Conservation (phyloP, 53 echinoderm and acorn worm species). For the Zoroaster sp. region DNA sequence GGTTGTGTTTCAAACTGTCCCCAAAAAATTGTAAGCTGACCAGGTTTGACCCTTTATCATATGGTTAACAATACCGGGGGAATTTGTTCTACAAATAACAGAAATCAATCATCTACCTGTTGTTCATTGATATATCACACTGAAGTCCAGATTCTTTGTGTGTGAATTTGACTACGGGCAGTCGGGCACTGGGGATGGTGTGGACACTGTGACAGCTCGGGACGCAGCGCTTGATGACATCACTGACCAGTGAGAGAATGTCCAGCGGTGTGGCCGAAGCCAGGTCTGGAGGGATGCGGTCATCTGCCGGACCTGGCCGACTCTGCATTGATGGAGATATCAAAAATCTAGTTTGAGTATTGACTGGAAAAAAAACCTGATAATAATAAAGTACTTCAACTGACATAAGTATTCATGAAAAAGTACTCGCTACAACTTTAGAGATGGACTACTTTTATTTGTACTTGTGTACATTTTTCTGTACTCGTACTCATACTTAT, state of each 20-base stretch:
- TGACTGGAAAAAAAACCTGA: too few relatives aligned
- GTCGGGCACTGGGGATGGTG: slow-evolving; percentile 70
- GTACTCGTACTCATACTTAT: too few relatives aligned
- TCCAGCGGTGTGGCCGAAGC: slow-evolving; percentile 48
- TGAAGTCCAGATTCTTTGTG: slow-evolving; percentile 84
- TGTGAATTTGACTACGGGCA: slow-evolving; percentile 87
- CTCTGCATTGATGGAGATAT: not conserved
- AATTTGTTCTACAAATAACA: too few relatives aligned
- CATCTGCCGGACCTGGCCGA: not conserved
- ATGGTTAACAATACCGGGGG: too few relatives aligned
- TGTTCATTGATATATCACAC: slow-evolving; percentile 84
- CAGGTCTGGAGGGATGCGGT: slow-evolving; percentile 1
- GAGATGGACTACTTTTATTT: too few relatives aligned
- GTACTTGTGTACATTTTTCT: too few relatives aligned
- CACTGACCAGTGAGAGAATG: slow-evolving; percentile 67
- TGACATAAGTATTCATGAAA: too few relatives aligned
- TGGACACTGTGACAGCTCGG: slow-evolving; percentile 81
- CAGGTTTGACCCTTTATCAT: not conserved
- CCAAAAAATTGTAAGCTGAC: not conserved
- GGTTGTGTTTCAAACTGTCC: not conserved
- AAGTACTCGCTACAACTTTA: too few relatives aligned
- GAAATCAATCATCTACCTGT: slow-evolving; percentile 74
- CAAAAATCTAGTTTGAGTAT: too few relatives aligned
- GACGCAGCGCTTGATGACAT: slow-evolving; percentile 83
- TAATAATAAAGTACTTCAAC: too few relatives aligned